A percentile compares a stretch with the other conserved stretches of the same genome.
These are phyloP conservation scores for Laspeyria flexula DNA, from an alignment of 2,888 invertebrate genomes.

Conservation along the genomic window DNA sequence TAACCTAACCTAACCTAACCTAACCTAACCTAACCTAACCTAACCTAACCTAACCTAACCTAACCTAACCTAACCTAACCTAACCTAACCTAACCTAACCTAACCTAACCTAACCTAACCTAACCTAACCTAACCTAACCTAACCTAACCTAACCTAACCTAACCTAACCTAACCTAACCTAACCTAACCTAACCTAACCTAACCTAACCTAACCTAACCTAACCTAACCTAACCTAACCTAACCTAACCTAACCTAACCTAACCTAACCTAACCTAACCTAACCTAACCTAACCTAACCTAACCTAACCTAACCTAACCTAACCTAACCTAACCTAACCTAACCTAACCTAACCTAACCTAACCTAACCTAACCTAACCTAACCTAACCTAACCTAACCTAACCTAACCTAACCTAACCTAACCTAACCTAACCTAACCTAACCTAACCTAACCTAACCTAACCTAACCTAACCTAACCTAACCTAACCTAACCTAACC, in stretches of 20 bases:
- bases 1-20: conserved; percentile 2
- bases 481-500: not conserved
- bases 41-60: conserved; percentile 3
- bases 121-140: conserved; percentile 3
- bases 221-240: conserved; percentile 15
- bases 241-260: conserved; percentile 12
- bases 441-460: no score
- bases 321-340: conserved; percentile 16
- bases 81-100: conserved; percentile 2
- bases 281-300: conserved; percentile 12
- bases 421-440: no score
- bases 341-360: conserved; percentile 17
- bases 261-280: conserved; percentile 7
- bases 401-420: no score
- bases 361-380: conserved; percentile 18
- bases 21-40: conserved; percentile 3
- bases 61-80: conserved; percentile 3
- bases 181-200: conserved; percentile 13
- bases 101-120: conserved; percentile 3
- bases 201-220: conserved; percentile 14
- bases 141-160: conserved; percentile 8
- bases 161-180: conserved; percentile 17
- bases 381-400: conserved; percentile 15
- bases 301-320: conserved; percentile 17
- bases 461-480: not conserved